phyloP scores from a whole-genome alignment of 2,797 vertebrate species.

The Nannoperca obscura region DNA sequence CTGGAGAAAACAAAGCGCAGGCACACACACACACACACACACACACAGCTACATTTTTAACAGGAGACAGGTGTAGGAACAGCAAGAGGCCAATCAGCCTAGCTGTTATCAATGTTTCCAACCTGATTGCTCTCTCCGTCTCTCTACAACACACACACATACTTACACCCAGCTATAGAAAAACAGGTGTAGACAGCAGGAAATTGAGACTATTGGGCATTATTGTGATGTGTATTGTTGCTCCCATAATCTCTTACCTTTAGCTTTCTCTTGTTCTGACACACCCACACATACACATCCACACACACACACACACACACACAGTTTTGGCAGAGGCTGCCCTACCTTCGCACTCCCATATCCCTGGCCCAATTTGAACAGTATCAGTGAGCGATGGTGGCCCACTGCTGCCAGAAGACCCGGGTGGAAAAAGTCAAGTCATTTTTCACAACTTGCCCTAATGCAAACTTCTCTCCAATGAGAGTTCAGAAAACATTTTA shows the following conservation, averaged over 20 bases:
- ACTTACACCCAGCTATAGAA: constrained; percentile 11
- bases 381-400: constrained; percentile 67
- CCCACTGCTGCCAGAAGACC: constrained; percentile 61
- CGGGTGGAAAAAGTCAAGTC: constrained; percentile 40
- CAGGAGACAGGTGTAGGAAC: constrained; percentile 60
- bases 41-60: constrained; percentile 17
- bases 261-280: constrained; percentile 36
- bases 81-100: constrained; percentile 42
- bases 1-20: constrained; percentile 2
- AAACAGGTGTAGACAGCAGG: constrained; percentile 41
- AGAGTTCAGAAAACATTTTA: constrained; percentile 43
- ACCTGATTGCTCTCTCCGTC: background rate
- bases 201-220: constrained; percentile 43
- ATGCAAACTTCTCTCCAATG: constrained; percentile 55
- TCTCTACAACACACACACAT: background rate
- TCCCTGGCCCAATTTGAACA: constrained; percentile 72
- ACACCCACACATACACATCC: constrained; percentile 27
- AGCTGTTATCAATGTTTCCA: constrained; percentile 37
- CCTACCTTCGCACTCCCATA: constrained; percentile 50
- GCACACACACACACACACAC: constrained; percentile 7
- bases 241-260: constrained; percentile 46
- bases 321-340: constrained; percentile 46
- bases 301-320: constrained; percentile 26
- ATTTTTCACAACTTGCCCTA: constrained; percentile 55
- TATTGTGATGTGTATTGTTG: constrained; percentile 47